Base-by-base conservation (phyloP, 1,140 invertebrate species). In the Plodia interpunctella region DNA sequence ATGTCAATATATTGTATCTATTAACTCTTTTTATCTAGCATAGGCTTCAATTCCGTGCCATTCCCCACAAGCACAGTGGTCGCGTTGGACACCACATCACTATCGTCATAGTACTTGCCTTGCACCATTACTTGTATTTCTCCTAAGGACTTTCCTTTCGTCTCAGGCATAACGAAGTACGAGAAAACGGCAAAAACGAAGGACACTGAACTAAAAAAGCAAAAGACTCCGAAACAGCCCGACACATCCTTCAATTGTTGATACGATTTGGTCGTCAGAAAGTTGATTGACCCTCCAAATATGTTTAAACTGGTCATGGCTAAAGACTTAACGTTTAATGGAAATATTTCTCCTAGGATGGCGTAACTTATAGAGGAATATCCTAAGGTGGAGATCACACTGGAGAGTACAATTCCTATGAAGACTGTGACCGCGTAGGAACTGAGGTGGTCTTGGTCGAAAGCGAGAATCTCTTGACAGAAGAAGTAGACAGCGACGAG, bases 261-360 rank as follows among this genome's bases (percentile, higher is more conserved):
- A 60, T 90, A 90, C 57, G 87, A 61, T 59, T 91, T 91, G 0
- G 89, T 87, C 0, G 90, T 80, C 17, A 81, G 28, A 50, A 91
- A 91, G 0, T 83, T 90, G 89, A 38, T 57, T 69, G 66, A 6
- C 70, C 60, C 20, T 73, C 87, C 30, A 66, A 82, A 76, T 59
- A 80, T 32, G 84, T 63, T 56, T 73, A 88, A 0, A 65, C 76
- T 11, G 80, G 61, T 10, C 83, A 90, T 3, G 0, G 91, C 91
- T 0, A 83, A 63, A 3, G 90, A 90, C 64, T 92, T 92, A 0
- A 92, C 80, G 66, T 91, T 90, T 0, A 89, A 89, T 0, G 91
- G 86, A 63, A 92, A 92, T 9, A 92, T 62, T 74, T 92, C 91
- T 0, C 91, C 90, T 5, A 91, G 77, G 70, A 92, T 87, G 59